phyloP scores from a whole-genome alignment of 2,888 invertebrate genomes.

The Germaria angustata region DNA sequence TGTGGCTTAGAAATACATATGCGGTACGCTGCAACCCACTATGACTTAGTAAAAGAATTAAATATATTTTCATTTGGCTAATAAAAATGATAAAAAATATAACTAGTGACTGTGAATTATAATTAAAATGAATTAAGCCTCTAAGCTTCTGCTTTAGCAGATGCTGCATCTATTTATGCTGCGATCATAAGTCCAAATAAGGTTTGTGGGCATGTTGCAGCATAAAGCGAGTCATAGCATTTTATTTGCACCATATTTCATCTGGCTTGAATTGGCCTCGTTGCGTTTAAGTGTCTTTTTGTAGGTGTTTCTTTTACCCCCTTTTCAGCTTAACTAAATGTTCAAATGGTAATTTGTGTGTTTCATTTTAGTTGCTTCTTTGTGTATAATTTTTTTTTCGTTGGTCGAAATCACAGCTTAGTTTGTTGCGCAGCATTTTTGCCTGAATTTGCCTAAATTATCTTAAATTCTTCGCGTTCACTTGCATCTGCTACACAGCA shows the following conservation, averaged over 20 bases:
- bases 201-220: slow-evolving; percentile 23
- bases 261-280: slow-evolving; percentile 44
- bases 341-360: slow-evolving; percentile 49
- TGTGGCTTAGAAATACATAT: too few relatives aligned
- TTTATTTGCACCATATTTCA: slow-evolving; percentile 50
- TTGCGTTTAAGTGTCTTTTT: slow-evolving; percentile 49
- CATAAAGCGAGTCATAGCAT: slow-evolving; percentile 15
- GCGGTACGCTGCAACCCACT: too few relatives aligned
- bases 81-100: too few relatives aligned
- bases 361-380: background rate
- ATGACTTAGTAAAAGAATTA: too few relatives aligned
- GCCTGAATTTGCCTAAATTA: slow-evolving; percentile 59
- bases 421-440: slow-evolving; percentile 29
- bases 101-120: too few relatives aligned
- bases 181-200: slow-evolving; percentile 30
- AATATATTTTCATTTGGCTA: too few relatives aligned
- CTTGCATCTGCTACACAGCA: slow-evolving; percentile 54
- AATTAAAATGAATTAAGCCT: background rate
- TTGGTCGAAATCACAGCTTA: slow-evolving; percentile 37
- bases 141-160: slow-evolving; percentile 6
- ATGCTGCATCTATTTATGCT: background rate
- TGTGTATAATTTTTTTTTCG: background rate
- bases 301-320: slow-evolving; percentile 8
- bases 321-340: slow-evolving; percentile 35
- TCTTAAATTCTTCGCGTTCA: slow-evolving; percentile 56